Conservation (phyloP, 2,113 vertebrate species). For the Stercorarius parasiticus region DNA sequence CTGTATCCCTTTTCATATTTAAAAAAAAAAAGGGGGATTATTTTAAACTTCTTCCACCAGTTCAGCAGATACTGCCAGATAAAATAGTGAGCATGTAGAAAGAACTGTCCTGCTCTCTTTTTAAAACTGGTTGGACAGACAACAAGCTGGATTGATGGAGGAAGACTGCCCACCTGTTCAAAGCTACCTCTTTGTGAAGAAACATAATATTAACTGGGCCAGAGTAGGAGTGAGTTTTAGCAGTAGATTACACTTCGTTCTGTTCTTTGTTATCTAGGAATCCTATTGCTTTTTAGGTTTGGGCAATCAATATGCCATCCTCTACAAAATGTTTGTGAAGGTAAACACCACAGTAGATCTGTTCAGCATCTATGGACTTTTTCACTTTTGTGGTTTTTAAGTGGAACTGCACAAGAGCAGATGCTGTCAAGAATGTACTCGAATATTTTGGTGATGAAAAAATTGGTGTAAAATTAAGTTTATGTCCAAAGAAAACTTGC, state of each 20-base stretch:
- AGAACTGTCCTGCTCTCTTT: not conserved
- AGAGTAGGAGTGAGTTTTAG: not conserved
- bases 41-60: not conserved
- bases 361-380: not conserved
- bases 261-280: not conserved
- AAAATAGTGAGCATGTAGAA: not conserved
- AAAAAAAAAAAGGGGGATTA: not conserved
- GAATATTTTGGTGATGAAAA: not conserved
- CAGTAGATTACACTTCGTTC: not conserved
- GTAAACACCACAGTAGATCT: not conserved
- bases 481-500: not conserved
- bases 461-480: not conserved
- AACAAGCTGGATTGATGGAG: not conserved
- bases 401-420: not conserved
- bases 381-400: not conserved
- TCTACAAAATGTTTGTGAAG: not conserved
- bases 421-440: not conserved
- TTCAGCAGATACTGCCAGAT: not conserved
- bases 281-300: not conserved
- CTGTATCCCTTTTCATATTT: not conserved
- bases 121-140: not conserved
- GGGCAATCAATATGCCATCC: not conserved
- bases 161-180: not conserved
- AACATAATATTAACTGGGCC: not conserved
- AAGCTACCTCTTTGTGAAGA: not conserved